Evolutionary conservation across 1,140 invertebrate genomes (phyloP).

Genomic region (Drosophila kikkawai): DNA sequence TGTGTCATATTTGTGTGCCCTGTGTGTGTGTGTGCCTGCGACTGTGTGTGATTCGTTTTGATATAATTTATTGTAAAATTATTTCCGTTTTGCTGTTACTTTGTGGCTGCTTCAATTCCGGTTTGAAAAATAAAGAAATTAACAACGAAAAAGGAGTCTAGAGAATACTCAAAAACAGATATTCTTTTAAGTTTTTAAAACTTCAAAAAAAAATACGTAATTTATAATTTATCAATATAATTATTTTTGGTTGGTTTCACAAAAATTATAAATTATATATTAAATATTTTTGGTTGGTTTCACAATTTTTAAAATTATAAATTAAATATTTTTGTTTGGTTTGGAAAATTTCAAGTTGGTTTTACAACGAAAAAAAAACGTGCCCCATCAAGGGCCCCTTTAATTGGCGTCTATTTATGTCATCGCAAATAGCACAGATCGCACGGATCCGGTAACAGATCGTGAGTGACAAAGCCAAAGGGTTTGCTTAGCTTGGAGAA

Average conservation of each 20-base stretch:
- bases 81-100: conserved; percentile 68
- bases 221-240: no score
- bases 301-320: no score
- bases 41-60: conserved; percentile 46
- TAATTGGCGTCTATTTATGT: conserved; percentile 83
- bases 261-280: no score
- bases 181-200: conserved; percentile 1
- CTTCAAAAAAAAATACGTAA: background rate
- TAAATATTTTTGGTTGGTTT: no score
- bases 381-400: conserved; percentile 64
- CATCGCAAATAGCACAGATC: conserved; percentile 65
- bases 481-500: background rate
- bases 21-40: conserved; percentile 9
- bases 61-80: conserved; percentile 81
- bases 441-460: conserved; percentile 65
- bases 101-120: conserved; percentile 33
- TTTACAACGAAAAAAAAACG: conserved; percentile 21
- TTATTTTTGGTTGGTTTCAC: no score
- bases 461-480: conserved; percentile 75
- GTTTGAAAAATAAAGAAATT: background rate
- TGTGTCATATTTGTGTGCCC: conserved; percentile 18
- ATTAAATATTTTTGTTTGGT: no score
- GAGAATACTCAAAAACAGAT: conserved; percentile 6
- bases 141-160: background rate
- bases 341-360: no score